A percentile compares a stretch with the other conserved stretches of the same genome.
phyloP scores from a whole-genome alignment of 2,113 vertebrate genomes.

The Tupaia tana region DNA sequence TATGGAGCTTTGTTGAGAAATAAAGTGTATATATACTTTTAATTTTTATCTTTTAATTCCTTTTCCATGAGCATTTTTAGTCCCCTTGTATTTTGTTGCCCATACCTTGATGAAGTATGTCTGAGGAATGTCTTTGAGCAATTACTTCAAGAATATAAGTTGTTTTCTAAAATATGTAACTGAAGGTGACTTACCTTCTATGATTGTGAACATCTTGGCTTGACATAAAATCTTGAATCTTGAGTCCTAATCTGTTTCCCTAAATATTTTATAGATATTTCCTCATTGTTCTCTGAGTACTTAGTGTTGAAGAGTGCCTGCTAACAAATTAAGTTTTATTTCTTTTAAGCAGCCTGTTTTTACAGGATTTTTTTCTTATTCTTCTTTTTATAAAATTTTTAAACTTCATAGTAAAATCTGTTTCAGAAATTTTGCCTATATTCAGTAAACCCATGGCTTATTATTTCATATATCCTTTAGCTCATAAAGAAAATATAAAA shows the following conservation, averaged over 20 bases:
- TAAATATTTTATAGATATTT: background rate
- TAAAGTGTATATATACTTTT: too few species aligned
- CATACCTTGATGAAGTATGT: background rate
- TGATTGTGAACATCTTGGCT: background rate
- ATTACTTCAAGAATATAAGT: conserved; percentile 1
- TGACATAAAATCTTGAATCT: background rate
- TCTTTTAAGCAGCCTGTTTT: background rate
- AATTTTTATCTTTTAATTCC: too few species aligned
- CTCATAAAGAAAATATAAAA: background rate
- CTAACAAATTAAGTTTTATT: background rate
- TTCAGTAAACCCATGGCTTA: conserved; percentile 12
- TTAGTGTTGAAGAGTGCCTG: background rate
- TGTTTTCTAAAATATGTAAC: background rate
- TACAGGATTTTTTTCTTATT: background rate
- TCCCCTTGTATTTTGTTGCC: too few species aligned
- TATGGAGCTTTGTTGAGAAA: too few species aligned
- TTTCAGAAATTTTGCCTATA: conserved; percentile 11
- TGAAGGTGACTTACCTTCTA: conserved; percentile 28
- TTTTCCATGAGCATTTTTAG: too few species aligned
- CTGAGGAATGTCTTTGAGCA: background rate
- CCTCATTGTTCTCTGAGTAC: background rate
- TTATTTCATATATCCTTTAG: conserved; percentile 28
- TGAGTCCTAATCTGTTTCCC: background rate
- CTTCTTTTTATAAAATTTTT: conserved; percentile 43
- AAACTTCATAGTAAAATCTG: background rate